Conservation (phyloP, 2,888 invertebrate genomes). For the Sericinus montela region DNA sequence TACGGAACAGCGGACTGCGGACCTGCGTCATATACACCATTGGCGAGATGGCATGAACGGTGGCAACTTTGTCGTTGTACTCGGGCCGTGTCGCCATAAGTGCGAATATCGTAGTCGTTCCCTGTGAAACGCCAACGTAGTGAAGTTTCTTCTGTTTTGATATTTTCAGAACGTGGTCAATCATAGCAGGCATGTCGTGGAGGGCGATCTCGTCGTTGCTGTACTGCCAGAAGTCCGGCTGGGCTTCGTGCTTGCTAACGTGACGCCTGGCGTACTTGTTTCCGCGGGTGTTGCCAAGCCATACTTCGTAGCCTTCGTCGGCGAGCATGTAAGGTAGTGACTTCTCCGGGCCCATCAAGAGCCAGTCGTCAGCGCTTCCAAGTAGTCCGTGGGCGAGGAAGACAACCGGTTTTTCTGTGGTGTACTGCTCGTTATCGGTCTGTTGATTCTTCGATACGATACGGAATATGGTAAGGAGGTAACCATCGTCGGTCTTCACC, state of each 20-base stretch:
- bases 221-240: constrained; percentile 65
- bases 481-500: constrained; percentile 64
- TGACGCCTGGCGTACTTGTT: constrained; percentile 60
- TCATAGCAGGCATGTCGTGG: constrained; percentile 65
- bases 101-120: constrained; percentile 58
- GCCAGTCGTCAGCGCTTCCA: constrained; percentile 84
- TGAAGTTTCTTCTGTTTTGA: constrained; percentile 52
- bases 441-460: constrained; percentile 44
- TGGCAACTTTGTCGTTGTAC: constrained; percentile 58
- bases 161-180: constrained; percentile 53
- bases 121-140: constrained; percentile 61
- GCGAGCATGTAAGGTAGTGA: constrained; percentile 59
- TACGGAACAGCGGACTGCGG: constrained; percentile 62
- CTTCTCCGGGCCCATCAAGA: constrained; percentile 81
- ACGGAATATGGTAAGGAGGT: constrained; percentile 60
- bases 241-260: constrained; percentile 53
- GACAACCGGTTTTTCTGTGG: constrained; percentile 55
- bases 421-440: constrained; percentile 26
- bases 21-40: constrained; percentile 64
- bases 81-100: constrained; percentile 50
- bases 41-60: constrained; percentile 63
- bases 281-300: constrained; percentile 67
- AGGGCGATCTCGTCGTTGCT: constrained; percentile 65
- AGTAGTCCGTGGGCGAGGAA: constrained; percentile 82
- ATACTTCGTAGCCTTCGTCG: constrained; percentile 66